Base-by-base conservation (phyloP, 2,888 invertebrate genomes). In the Eupeodes latifasciatus region DNA sequence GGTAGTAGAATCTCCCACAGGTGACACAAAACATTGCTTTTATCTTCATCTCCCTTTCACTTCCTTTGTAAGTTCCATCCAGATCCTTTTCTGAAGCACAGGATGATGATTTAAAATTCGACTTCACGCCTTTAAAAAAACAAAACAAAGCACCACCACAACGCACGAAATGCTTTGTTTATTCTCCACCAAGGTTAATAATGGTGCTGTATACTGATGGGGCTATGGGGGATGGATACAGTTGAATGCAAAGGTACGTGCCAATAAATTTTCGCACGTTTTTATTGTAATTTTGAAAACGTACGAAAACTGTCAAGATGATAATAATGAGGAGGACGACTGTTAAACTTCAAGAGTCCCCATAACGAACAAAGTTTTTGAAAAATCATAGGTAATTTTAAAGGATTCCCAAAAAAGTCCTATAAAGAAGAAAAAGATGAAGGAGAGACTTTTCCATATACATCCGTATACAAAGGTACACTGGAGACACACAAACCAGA, bases 181-280 rank as follows among this genome's bases (percentile, higher is more conserved):
- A 80, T 79, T 80, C 79, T 81, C 76, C 40, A 47, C 55, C 57
- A 59, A 79, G 71, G 77, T 51, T 67, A 89, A 86, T 62, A 89
- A 67, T 75, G 66, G 75, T 0, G 12, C 4, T 36, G 19, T 34
- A 7, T 9, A 57, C 2, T 4, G 1, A 27, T n/a, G 16, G 57
- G 55, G 40, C 64, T 44, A 7, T 1, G 27, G 34, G n/a, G 34
- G 47, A 27, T 64, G 57, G 34, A 36, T 51, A 69, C 7, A n/a
- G 44, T 10, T 59, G 67, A 19, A 27, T 61, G 49, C 49, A 64
- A 40, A 67, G 53, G 67, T 89, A 91, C 91, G 91, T 91, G 91
- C 90, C 91, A 91, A 90, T 91, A 92, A 93, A 92, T 92, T 92
- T 93, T 92, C 92, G 92, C 93, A 93, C 93, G 93, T 93, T 93